Conservation (phyloP, 2,888 invertebrate genomes). For the Megaustenia siamemsis region DNA sequence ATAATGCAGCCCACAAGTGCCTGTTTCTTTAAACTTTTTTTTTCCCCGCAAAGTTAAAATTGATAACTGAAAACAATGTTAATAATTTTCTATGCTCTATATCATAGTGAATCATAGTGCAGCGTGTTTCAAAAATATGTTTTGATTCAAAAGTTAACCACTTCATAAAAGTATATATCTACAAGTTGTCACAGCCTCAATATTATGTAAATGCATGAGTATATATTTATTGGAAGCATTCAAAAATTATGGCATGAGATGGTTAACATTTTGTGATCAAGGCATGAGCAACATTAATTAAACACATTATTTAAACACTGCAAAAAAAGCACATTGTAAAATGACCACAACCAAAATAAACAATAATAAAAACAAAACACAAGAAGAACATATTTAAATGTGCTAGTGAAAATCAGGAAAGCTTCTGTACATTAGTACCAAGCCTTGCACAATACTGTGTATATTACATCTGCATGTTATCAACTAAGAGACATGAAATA, state of each 20-base stretch:
- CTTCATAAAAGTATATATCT: slow-evolving; percentile 23
- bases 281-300: neutral
- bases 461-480: neutral
- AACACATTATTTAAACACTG: neutral
- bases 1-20: no score
- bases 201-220: slow-evolving; percentile 44
- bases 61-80: no score
- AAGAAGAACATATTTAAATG: neutral
- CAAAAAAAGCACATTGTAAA: slow-evolving; percentile 1
- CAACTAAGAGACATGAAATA: neutral
- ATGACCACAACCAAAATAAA: slow-evolving; percentile 17
- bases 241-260: slow-evolving; percentile 38
- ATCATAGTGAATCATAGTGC: no score
- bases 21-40: no score
- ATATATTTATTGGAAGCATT: slow-evolving; percentile 47
- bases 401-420: neutral
- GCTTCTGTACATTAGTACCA: neutral
- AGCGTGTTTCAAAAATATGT: neutral
- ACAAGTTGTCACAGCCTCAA: slow-evolving; percentile 39
- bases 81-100: no score
- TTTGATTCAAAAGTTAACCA: slow-evolving; percentile 24
- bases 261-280: slow-evolving; percentile 39
- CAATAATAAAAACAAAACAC: neutral
- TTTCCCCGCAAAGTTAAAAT: no score
- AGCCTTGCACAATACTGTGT: neutral